Evolutionary conservation across 2,113 vertebrate species (phyloP), one percentile per base, ranked within the genome.

Genomic region (Vulpes ferrilata): DNA sequence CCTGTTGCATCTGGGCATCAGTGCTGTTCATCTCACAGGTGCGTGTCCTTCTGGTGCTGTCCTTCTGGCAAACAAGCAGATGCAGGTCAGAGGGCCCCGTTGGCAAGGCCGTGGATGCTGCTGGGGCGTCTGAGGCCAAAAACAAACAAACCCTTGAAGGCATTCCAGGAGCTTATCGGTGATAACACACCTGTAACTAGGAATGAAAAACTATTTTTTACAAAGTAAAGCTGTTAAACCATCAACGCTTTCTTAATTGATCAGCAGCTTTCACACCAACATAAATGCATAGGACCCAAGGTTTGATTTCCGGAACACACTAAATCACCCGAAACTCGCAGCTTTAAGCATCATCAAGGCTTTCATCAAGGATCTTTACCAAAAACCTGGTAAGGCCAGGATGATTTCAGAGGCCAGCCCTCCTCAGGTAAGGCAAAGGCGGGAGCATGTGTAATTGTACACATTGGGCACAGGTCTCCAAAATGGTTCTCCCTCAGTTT

Each of bases 241-340:
- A 74, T 20, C 11, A 51, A 80, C 1, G 23, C 43, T 74, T 64
- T 79, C 53, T 90, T 55, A 67, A 82, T 5, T 15, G 8, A 67
- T 22, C 23, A 38, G 25, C 59, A 84, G 81, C 78, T 35, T 48
- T 86, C 30, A 73, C 9, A 88, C 38, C 82, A 53, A 91, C 90
- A 74, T 30, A 32, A 76, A 57, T 9, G 60, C 78, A 17, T 1
- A 51, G 51, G 27, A 96, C 27, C 19, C 38, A 90, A 83, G 23
- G 60, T 95, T 90, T 73, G 93, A 67, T 71, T 92, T 67, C 73
- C 25, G 76, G 93, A 71, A 62, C 23, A 51, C 11, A 59, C 11
- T 25, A 92, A 59, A 12, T 38, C 27, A 57, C 3, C 55, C 60
- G 25, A 78, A 2, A n/a, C 17, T 88, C 65, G 67, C 23, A 62